A percentile compares a stretch with the other conserved stretches of the same genome.
These are phyloP conservation scores for Crypturellus undulatus DNA, from an alignment of 2,113 vertebrate species.

Conservation along the genomic window DNA sequence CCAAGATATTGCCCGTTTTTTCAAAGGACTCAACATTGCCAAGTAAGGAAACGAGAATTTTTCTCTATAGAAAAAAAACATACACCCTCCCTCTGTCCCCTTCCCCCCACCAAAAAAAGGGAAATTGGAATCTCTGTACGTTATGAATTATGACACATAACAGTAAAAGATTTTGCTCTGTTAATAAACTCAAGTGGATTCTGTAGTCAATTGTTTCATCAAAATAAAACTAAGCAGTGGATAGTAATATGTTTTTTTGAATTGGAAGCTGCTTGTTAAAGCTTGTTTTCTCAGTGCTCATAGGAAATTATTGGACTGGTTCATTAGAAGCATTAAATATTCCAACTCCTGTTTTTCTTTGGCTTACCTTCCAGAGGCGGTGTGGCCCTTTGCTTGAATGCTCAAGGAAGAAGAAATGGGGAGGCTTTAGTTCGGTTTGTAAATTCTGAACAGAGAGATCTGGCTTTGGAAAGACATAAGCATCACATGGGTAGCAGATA, in stretches of 20 bases:
- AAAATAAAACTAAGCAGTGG: background rate
- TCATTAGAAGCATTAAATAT: background rate
- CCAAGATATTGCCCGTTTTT: constrained; percentile 97
- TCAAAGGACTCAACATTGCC: constrained; percentile 97
- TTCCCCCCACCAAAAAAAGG: background rate
- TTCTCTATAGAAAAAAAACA: background rate
- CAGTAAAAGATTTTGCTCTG: background rate
- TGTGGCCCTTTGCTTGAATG: constrained; percentile 94
- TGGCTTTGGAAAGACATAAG: constrained; percentile 94
- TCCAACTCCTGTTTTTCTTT: background rate
- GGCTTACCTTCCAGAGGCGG: constrained; percentile 83
- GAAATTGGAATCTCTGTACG: background rate
- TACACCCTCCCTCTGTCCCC: background rate
- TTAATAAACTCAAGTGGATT: background rate
- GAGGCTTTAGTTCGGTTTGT: constrained; percentile 94
- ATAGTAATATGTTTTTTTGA: background rate
- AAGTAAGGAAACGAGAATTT: constrained; percentile 82
- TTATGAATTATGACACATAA: background rate
- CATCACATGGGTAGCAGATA: constrained; percentile 98
- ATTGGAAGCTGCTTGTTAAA: background rate
- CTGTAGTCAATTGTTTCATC: background rate
- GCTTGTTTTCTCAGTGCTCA: background rate
- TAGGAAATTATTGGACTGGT: background rate
- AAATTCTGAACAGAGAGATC: constrained; percentile 91
- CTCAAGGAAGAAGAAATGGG: constrained; percentile 94